Conservation (phyloP, 2,797 vertebrate species). For the Eulemur albifrons region DNA sequence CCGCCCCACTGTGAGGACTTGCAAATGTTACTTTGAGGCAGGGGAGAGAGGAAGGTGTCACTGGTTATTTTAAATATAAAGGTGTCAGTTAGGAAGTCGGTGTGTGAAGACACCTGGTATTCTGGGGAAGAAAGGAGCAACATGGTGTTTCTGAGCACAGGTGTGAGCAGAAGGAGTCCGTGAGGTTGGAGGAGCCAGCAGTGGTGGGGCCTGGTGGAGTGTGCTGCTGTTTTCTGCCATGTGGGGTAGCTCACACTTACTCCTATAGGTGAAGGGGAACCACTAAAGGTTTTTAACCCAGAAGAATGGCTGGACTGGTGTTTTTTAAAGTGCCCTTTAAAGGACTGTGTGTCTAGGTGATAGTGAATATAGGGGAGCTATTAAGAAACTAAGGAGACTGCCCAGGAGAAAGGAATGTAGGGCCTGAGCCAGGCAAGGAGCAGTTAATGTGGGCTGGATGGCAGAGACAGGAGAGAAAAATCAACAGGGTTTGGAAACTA, state of each 20-base stretch:
- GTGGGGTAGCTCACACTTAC: not conserved
- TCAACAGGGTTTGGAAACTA: not conserved
- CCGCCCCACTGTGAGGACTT: not conserved
- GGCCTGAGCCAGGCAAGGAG: not conserved
- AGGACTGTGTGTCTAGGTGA: not conserved
- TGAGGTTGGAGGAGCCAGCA: not conserved
- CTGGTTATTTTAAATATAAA: not conserved
- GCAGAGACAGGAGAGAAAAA: not conserved
- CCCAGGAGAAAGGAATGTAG: not conserved
- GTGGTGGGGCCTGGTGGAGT: not conserved
- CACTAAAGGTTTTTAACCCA: not conserved
- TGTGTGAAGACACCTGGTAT: not conserved
- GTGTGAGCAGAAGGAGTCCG: not conserved
- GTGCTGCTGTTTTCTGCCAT: not conserved
- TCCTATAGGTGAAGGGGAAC: not conserved
- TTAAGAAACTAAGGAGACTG: not conserved
- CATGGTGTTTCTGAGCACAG: not conserved
- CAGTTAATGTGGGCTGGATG: not conserved
- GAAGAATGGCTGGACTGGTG: not conserved
- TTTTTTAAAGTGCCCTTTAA: not conserved
- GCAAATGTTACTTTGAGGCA: not conserved
- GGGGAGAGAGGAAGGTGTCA: not conserved
- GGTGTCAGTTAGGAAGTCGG: conserved; percentile 11
- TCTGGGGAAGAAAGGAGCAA: not conserved
- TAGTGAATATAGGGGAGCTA: not conserved